Base-by-base conservation (phyloP, 2,888 invertebrate species). In the Melanostoma mellinum region DNA sequence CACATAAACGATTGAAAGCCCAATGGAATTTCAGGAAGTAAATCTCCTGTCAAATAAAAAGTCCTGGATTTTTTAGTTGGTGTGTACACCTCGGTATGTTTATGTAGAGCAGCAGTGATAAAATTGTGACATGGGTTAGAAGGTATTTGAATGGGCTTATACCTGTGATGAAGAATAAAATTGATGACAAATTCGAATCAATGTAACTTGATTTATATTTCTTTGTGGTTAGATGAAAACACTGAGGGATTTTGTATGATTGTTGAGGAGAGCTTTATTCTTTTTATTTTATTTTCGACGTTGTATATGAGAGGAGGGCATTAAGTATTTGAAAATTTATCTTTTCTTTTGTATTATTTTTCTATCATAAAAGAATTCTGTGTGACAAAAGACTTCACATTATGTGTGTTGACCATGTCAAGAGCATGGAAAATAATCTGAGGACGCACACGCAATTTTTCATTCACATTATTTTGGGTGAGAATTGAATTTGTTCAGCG, bases 1-100 rank as follows among this genome's bases (percentile, higher is more conserved):
- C 78, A 78, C 63, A 69, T 69, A 73, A 63, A 68, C 73, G 72
- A 74, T 78, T 73, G 73, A 60, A 63, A 58, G 78, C 63, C 63
- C 78, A 65, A 36, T 63, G 69, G 73, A 69, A 63, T 78, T 65
- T 36, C 3, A 20, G 9, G 58, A 50, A 53, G 8, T 56, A 73
- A 68, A 73, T 65, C 58, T 52, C 35, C 67, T 52, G 38, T 67
- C 32, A 42, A 46, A 46, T 38, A 50, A 38, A 50, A 63, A 63
- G 30, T 32, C 5, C 20, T 20, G 9, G 6, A 50, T 32, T 63
- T 48, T n/a, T 38, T 50, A 5, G 36, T 63, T 33, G 20, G 20
- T 20, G 20, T 20, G 20, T 20, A 20, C 20, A 2, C 10, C 6
- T 20, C 35, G 48, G 36, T 30, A 20, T 48, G 30, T 48, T 53